Conservation (phyloP, 2,888 invertebrate genomes). For the Phortica okadai region DNA sequence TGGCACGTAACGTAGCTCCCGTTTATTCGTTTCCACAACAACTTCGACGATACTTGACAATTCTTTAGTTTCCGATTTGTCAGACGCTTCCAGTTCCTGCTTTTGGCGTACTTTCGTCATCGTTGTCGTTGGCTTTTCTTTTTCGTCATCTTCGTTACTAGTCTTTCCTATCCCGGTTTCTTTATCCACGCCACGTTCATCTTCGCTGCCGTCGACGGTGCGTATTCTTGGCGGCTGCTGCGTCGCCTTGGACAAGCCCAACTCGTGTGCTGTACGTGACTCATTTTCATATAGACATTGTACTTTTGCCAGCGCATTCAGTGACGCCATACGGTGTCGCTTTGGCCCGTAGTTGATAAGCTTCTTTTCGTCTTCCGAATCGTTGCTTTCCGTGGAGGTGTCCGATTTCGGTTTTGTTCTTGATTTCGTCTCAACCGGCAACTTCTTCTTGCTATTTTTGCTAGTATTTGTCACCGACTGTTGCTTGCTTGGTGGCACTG, state of each 20-base stretch:
- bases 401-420: constrained; percentile 43
- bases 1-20: constrained; percentile 84
- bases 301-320: constrained; percentile 93
- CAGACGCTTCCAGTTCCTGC: constrained; percentile 39
- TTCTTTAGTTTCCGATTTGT: constrained; percentile 11
- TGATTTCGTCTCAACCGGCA: neutral
- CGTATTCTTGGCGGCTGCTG: constrained; percentile 77
- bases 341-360: constrained; percentile 81
- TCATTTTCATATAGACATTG: constrained; percentile 95
- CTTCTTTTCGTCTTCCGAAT: constrained; percentile 73
- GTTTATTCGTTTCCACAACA: constrained; percentile 72
- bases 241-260: constrained; percentile 78
- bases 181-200: constrained; percentile 68
- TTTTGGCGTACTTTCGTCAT: constrained; percentile 22
- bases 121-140: constrained; percentile 32
- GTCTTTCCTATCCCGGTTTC: constrained; percentile 38
- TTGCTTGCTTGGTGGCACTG: neutral
- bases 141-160: constrained; percentile 43
- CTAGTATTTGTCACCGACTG: constrained; percentile 29
- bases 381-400: constrained; percentile 57
- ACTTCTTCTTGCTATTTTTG: constrained; percentile 27
- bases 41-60: neutral
- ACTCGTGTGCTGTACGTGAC: constrained; percentile 83
- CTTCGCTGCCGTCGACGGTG: constrained; percentile 76
- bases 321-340: constrained; percentile 89